Evolutionary conservation across 2,113 vertebrate species (phyloP).

Genomic region (Tapirus terrestris): DNA sequence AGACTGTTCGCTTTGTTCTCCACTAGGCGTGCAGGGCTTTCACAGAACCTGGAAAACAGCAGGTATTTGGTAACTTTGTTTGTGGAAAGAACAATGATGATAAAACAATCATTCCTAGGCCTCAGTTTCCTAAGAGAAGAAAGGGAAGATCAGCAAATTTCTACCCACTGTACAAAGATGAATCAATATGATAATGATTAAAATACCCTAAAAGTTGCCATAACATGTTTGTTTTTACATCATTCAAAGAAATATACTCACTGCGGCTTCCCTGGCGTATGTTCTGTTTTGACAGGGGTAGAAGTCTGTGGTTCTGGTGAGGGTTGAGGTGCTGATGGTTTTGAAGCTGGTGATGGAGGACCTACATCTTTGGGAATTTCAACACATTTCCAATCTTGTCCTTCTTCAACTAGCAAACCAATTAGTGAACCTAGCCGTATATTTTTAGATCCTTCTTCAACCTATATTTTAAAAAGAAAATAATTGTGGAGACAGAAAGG

Average conservation of each 20-base stretch:
- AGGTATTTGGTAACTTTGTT: not conserved
- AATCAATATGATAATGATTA: not conserved
- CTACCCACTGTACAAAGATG: not conserved
- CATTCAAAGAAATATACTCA: constrained; percentile 78
- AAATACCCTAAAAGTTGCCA: not conserved
- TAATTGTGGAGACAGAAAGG: not conserved
- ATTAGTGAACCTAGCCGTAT: constrained; percentile 93
- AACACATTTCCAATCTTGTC: constrained; percentile 96
- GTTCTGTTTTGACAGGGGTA: constrained; percentile 69
- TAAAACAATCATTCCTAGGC: constrained; percentile 20
- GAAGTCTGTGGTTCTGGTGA: constrained; percentile 72
- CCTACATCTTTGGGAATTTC: constrained; percentile 89
- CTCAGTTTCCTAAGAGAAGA: constrained; percentile 22
- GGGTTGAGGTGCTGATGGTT: constrained; percentile 44
- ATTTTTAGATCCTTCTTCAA: constrained; percentile 94
- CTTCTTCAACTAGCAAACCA: constrained; percentile 95
- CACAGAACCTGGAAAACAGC: not conserved
- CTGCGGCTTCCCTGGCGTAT: constrained; percentile 77
- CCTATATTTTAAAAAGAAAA: constrained; percentile 84
- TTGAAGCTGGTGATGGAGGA: constrained; percentile 65
- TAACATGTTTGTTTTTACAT: not conserved
- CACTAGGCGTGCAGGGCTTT: not conserved
- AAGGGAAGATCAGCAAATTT: not conserved
- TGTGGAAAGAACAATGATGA: not conserved
- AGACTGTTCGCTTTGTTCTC: not conserved